Percentiles rank a stretch among this genome's conserved stretches.
These are phyloP conservation scores for Paramisgurnus dabryanus DNA, from an alignment of 2,113 vertebrate genomes.

Conservation along the genomic window DNA sequence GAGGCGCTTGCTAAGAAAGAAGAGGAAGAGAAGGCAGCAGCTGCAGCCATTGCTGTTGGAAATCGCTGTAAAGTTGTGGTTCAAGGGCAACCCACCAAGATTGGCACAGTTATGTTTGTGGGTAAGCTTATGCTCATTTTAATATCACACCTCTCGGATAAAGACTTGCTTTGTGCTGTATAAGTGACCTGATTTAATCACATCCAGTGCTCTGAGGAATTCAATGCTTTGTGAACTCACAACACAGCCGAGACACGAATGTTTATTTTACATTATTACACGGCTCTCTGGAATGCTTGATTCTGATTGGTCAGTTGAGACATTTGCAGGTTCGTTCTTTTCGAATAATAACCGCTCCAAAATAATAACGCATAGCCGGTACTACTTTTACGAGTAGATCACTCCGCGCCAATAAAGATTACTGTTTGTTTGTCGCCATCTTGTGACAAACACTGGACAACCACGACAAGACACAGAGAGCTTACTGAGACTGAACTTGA, in stretches of 20 bases:
- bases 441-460: no score
- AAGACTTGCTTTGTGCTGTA: background rate
- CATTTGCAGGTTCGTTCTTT: no score
- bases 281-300: no score
- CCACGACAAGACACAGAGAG: no score
- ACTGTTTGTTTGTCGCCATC: no score
- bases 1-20: constrained; percentile 65
- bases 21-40: constrained; percentile 73
- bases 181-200: background rate
- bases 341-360: no score
- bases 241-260: background rate
- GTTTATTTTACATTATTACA: background rate
- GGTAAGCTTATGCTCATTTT: constrained; percentile 67
- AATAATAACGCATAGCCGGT: no score
- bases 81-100: constrained; percentile 76
- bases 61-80: constrained; percentile 81
- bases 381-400: no score
- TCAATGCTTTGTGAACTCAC: background rate
- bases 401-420: no score
- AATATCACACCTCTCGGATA: background rate
- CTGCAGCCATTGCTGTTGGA: constrained; percentile 76
- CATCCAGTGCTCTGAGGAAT: background rate
- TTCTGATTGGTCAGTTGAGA: no score
- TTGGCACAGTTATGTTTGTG: constrained; percentile 86
- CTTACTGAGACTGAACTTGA: no score